Evolutionary conservation across 1,140 invertebrate genomes (phyloP), one percentile per base, ranked within the genome.

Genomic region (Agraylea sexmaculata): DNA sequence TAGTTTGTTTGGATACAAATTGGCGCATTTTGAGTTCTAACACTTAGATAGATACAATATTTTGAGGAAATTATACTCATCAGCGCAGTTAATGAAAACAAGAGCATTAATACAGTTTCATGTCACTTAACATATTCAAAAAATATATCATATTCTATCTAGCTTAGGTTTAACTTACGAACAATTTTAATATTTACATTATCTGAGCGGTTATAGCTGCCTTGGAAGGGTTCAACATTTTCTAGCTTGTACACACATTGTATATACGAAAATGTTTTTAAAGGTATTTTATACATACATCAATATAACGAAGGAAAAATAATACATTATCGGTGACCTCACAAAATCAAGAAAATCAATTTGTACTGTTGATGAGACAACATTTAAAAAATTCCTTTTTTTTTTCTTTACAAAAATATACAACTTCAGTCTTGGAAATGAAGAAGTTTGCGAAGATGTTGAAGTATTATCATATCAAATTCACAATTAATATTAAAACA

Each of bases 361-460:
- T 20, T 18, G 11, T 3, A 30, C 11, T 2, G 31, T 30, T 21
- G 12, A 18, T n/a, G 20, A 4, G 15, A 37, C 15, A 27, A 18
- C 20, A 25, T 12, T 45, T 49, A n/a, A n/a, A n/a, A n/a, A n/a
- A n/a, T n/a, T n/a, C n/a, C n/a, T n/a, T n/a, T n/a, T n/a, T n/a
- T n/a, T n/a, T n/a, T n/a, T n/a, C n/a, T 48, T 32, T 49, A 49
- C 47, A 49, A 39, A 29, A 50, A 50, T 50, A 39, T 50, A 50
- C 46, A 50, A 37, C 45, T 47, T 51, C 49, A 51, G 49, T 51
- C 49, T 51, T 43, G 48, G 45, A 49, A 50, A 51, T 48, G 36
- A 51, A 51, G 37, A 48, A 51, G 45, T 45, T 32, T 51, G 45
- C 42, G 43, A 45, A 51, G 41, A 32, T 47, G 42, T 44, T 31